Evolutionary conservation across 2,113 vertebrate species (phyloP).

Genomic region (Lamprologus sp.): DNA sequence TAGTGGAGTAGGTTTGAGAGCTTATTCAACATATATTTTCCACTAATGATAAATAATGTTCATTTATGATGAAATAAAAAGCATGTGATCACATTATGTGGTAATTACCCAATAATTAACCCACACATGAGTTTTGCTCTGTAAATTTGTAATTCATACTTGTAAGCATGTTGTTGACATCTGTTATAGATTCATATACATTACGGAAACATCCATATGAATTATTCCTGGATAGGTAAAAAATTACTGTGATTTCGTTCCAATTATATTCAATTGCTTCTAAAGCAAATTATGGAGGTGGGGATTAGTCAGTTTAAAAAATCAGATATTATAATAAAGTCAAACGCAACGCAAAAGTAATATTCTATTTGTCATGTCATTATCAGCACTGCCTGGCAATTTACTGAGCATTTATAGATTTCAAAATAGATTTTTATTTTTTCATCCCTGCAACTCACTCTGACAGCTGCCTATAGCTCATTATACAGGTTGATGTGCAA

Average conservation of each 20-base stretch:
- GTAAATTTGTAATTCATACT: not conserved
- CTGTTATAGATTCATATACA: not conserved
- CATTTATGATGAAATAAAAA: not conserved
- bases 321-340: not conserved
- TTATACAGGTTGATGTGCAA: not conserved
- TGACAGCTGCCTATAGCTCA: not conserved
- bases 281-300: not conserved
- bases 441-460: not conserved
- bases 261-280: not conserved
- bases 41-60: not conserved
- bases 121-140: not conserved
- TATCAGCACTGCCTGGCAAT: not conserved
- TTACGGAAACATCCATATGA: not conserved
- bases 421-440: not conserved
- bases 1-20: not conserved
- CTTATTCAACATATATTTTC: not conserved
- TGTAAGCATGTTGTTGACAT: not conserved
- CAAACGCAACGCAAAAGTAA: not conserved
- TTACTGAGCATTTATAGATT: not conserved
- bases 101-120: not conserved
- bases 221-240: not conserved
- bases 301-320: not conserved
- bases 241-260: fast-evolving
- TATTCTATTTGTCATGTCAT: not conserved
- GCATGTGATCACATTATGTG: not conserved